Evolutionary conservation across 2,797 vertebrate genomes (phyloP), one percentile per base, ranked within the genome.

Genomic region (Discoglossus pictus): DNA sequence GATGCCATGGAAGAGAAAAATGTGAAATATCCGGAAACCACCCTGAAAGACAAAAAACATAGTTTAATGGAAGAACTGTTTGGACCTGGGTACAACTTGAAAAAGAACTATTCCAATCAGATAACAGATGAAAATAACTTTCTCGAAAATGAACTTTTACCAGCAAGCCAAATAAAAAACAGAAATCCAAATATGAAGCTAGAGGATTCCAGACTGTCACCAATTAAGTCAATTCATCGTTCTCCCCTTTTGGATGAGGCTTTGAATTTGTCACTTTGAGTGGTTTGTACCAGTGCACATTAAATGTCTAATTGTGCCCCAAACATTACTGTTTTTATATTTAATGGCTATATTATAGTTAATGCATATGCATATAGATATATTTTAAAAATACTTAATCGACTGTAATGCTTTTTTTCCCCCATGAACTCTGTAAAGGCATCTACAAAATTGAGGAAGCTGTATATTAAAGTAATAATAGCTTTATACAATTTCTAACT

Each of bases 1-100:
- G 54, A 39, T 4, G 63, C 73, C 2, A 17, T 23, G 0, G 6
- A 35, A 7, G 48, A 42, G 5, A 48, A 76, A 27, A 73, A 1
- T 0, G 46, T 21, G 47, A 24, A 54, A 34, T 7, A 12, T 1
- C 0, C 48, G 42, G 38, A 34, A 1, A 7, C 9, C 0, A 3
- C 42, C 0, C 59, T 68, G 12, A 24, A n/a, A 0, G 74, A 75
- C 1, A 81, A 52, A 35, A 84, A 77, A 23, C 72, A 53, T 40
- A 68, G 2, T 3, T 74, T 81, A 23, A 75, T 74, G 80, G 64
- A 78, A 65, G 82, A 87, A 50, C 81, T 83, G 12, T 84, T 80
- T 55, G 84, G 87, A 7, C 11, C 75, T 1, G 72, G 55, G 27
- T 62, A 2, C 1, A 18, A 42, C 18, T 61, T 68, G 2, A 76